Percentiles rank a stretch among this genome's conserved stretches.
phyloP scores from a whole-genome alignment of 2,113 vertebrate species.

The Myrmecophaga tridactyla region DNA sequence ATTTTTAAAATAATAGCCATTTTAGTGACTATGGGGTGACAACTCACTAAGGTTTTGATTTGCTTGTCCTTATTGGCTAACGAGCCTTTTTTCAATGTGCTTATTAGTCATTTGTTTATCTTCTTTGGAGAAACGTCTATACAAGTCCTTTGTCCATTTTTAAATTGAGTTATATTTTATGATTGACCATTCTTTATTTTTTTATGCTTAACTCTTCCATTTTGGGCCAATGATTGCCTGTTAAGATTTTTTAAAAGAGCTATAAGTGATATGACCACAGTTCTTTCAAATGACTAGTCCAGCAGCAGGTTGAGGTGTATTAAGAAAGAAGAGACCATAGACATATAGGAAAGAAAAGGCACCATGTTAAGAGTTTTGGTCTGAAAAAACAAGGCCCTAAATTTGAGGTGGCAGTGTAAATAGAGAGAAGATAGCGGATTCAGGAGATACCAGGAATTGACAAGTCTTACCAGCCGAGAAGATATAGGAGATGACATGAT shows the following conservation, averaged over 20 bases:
- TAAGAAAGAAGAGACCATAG: neutral
- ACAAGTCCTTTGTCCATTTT: too few species aligned
- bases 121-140: too few species aligned
- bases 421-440: neutral
- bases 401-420: neutral
- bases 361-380: neutral
- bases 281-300: neutral
- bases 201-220: neutral
- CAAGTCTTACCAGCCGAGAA: neutral
- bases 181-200: neutral
- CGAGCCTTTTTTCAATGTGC: too few species aligned
- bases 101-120: too few species aligned
- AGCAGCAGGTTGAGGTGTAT: neutral
- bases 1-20: too few species aligned
- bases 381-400: neutral
- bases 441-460: neutral
- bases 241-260: neutral
- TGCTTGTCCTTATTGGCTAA: too few species aligned
- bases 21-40: too few species aligned
- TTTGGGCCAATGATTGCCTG: neutral
- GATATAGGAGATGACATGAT: neutral
- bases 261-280: neutral
- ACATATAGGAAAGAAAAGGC: neutral
- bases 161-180: too few species aligned
- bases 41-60: too few species aligned